A percentile compares a stretch with the other conserved stretches of the same genome.
Evolutionary conservation across 2,113 vertebrate genomes (phyloP).

Genomic region (Lethenteron camtschaticum): DNA sequence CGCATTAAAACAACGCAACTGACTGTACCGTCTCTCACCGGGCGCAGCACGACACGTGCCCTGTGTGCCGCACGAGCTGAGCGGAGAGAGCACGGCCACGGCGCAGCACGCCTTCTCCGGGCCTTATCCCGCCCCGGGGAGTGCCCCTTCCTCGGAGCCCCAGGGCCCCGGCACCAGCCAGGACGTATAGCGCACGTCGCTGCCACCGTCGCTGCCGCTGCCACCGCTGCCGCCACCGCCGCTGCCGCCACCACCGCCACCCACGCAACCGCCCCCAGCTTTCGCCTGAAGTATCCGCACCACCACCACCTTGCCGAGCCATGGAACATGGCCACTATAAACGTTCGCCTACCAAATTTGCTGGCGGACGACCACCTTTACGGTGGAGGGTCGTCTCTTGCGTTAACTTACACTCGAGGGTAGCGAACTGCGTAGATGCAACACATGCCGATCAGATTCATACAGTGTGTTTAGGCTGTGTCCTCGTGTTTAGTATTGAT

Average conservation of each 20-base stretch:
- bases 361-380: too few species aligned
- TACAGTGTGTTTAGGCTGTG: too few species aligned
- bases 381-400: too few species aligned
- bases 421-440: too few species aligned
- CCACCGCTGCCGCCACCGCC: background rate
- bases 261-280: background rate
- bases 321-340: too few species aligned
- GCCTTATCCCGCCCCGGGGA: background rate
- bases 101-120: background rate
- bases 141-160: constrained; percentile 1
- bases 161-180: background rate
- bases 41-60: constrained; percentile 78
- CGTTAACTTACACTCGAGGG: too few species aligned
- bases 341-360: too few species aligned
- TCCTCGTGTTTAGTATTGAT: too few species aligned
- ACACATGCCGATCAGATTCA: too few species aligned
- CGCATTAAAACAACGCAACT: too few species aligned
- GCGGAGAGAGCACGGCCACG: constrained; percentile 30
- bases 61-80: constrained; percentile 87
- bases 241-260: background rate
- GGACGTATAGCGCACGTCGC: background rate
- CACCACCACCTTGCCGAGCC: too few species aligned
- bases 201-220: background rate
- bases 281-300: background rate
- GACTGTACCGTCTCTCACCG: too few species aligned